Conservation (phyloP, 2,888 invertebrate species). For the Drosophila hamatofila region DNA sequence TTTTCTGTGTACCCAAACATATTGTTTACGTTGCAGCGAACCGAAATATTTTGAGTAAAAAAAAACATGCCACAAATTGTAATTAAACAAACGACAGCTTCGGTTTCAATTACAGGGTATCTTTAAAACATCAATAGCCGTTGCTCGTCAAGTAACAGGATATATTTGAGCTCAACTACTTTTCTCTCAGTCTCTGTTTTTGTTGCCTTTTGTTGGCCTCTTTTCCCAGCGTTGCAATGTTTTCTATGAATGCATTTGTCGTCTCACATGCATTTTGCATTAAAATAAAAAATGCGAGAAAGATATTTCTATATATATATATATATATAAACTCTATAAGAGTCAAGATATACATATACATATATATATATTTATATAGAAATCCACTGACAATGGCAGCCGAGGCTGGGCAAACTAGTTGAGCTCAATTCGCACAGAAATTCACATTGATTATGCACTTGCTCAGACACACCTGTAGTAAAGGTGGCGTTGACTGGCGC, state of each 20-base stretch:
- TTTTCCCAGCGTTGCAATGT: constrained; percentile 34
- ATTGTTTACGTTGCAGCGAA: background rate
- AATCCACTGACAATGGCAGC: constrained; percentile 37
- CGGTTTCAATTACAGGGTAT: background rate
- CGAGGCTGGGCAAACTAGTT: constrained; percentile 36
- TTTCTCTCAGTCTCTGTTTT: background rate
- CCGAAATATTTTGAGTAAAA: background rate
- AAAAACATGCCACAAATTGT: background rate
- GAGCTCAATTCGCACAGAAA: constrained; percentile 70
- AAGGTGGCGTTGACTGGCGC: constrained; percentile 46
- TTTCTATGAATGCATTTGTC: constrained; percentile 22
- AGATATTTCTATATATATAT: constrained; percentile 4
- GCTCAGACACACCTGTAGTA: constrained; percentile 69
- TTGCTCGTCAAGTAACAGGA: background rate
- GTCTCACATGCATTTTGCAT: constrained; percentile 32
- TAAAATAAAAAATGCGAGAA: constrained; percentile 28
- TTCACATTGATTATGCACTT: constrained; percentile 69
- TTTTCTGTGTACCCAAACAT: background rate
- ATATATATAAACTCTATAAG: background rate
- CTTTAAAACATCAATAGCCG: background rate
- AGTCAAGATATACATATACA: background rate
- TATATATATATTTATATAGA: constrained; percentile 28
- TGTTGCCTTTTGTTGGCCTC: constrained; percentile 19
- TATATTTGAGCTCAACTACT: background rate
- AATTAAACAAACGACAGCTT: background rate